A percentile compares a stretch with the other conserved stretches of the same genome.
phyloP scores from a whole-genome alignment of 2,113 vertebrate species.

The Pseudorectes ferrugineus region DNA sequence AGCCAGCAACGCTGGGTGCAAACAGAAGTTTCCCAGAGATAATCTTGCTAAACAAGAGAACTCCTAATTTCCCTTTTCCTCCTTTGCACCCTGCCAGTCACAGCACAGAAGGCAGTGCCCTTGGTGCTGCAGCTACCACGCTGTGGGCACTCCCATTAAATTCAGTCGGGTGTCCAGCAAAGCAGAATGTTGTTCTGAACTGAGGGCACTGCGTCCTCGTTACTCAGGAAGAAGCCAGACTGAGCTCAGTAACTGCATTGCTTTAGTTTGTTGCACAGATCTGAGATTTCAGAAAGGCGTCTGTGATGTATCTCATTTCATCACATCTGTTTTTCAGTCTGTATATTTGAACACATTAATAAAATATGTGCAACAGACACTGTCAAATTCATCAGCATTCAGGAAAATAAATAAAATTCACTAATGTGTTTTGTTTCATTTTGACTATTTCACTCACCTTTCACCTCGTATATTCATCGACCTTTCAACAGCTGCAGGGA shows the following conservation, averaged over 20 bases:
- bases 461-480: not conserved
- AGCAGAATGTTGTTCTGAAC: not conserved
- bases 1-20: not conserved
- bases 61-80: not conserved
- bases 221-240: not conserved
- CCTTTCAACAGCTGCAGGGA: not conserved
- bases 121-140: rapidly evolving
- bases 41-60: not conserved
- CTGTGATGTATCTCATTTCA: not conserved
- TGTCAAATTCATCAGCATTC: not conserved
- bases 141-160: not conserved
- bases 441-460: not conserved
- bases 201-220: not conserved
- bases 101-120: not conserved
- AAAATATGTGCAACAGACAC: not conserved
- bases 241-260: not conserved
- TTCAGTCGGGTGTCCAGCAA: rapidly evolving
- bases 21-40: not conserved
- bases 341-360: not conserved
- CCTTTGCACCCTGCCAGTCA: not conserved
- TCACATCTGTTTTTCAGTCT: not conserved
- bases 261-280: not conserved
- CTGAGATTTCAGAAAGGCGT: not conserved
- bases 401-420: not conserved
- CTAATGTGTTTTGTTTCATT: not conserved